Conservation (phyloP, 2,797 vertebrate species). For the Notolepis coatsorum region DNA sequence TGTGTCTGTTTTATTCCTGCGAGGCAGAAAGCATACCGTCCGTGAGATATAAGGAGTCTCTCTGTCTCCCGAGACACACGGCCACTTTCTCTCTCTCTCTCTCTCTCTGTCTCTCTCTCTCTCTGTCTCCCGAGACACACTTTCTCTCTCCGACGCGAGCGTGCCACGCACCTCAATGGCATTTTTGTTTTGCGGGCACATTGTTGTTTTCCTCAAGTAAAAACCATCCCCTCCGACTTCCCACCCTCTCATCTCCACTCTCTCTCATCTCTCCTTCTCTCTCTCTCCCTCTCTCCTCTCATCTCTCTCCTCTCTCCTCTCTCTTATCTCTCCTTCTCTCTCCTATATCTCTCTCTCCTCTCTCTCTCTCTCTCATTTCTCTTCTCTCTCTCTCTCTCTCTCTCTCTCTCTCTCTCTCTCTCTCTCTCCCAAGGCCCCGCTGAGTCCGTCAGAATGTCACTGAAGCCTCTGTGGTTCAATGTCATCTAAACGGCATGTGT, state of each 20-base stretch:
- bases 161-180: conserved; percentile 19
- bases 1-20: conserved; percentile 71
- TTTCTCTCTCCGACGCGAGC: conserved; percentile 28
- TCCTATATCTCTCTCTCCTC: no score
- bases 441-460: not conserved
- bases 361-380: no score
- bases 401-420: no score
- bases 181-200: conserved; percentile 35
- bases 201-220: conserved; percentile 27
- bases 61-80: conserved; percentile 54
- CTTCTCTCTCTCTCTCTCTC: conserved; percentile 18
- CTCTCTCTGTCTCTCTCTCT: no score
- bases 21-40: conserved; percentile 65
- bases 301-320: no score
- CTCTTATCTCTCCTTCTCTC: no score
- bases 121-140: no score
- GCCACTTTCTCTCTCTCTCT: no score
- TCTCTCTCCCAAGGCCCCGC: no score
- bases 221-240: conserved; percentile 21
- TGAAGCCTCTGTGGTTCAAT: not conserved
- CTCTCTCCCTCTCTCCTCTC: no score
- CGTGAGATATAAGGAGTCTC: conserved; percentile 62
- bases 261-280: no score
- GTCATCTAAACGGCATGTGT: no score
- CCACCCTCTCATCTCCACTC: conserved; percentile 30